phyloP scores from a whole-genome alignment of 2,113 vertebrate genomes.

The Zeus faber region DNA sequence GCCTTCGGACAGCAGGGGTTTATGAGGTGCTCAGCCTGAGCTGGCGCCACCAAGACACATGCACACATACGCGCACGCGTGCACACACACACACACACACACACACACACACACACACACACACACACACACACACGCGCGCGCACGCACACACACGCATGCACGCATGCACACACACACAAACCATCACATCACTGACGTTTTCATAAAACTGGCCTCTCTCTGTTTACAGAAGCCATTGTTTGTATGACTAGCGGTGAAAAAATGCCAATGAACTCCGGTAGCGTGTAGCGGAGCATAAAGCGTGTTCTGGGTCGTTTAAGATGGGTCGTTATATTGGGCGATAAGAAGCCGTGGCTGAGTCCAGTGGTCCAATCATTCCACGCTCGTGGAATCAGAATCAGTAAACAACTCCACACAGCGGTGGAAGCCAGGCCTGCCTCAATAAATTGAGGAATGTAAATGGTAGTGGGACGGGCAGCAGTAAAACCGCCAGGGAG shows the following conservation, averaged over 20 bases:
- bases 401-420: conserved; percentile 56
- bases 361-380: conserved; percentile 50
- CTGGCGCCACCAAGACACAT: conserved; percentile 74
- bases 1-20: conserved; percentile 65
- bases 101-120: too few species aligned
- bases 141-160: conserved; percentile 23
- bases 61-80: conserved; percentile 29
- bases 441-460: conserved; percentile 74
- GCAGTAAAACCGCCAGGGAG: conserved; percentile 64
- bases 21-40: conserved; percentile 72
- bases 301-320: conserved; percentile 21
- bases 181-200: neutral
- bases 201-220: conserved; percentile 4
- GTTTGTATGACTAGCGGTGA: conserved; percentile 29
- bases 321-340: conserved; percentile 45
- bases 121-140: too few species aligned
- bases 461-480: conserved; percentile 54
- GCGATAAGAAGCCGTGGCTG: conserved; percentile 31
- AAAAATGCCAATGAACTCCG: neutral
- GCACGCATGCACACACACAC: conserved; percentile 9
- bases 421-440: conserved; percentile 53
- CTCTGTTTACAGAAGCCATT: conserved; percentile 37
- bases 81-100: conserved; percentile 19
- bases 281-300: neutral
- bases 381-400: conserved; percentile 39